phyloP scores from a whole-genome alignment of 2,888 invertebrate species.

The Tenodera sinensis region DNA sequence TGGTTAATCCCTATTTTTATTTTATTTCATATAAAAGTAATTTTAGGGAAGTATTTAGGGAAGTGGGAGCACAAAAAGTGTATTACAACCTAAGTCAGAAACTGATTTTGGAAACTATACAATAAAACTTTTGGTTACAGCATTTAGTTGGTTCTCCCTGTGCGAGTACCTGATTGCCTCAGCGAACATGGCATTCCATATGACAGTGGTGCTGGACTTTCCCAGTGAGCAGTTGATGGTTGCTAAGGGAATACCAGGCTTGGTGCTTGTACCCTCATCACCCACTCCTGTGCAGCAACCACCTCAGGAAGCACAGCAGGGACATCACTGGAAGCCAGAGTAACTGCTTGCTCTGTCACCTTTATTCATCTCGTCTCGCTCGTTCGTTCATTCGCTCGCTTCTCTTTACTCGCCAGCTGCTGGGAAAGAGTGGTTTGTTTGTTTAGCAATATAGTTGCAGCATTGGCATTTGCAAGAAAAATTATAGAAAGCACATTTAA shows the following conservation, averaged over 20 bases:
- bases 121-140: constrained; percentile 50
- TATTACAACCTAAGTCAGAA: no score
- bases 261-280: neutral
- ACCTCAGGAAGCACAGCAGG: neutral
- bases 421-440: neutral
- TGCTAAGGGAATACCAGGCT: constrained; percentile 36
- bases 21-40: no score
- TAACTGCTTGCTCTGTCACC: neutral
- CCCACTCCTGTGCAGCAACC: neutral
- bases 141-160: constrained; percentile 91
- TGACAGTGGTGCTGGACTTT: constrained; percentile 82
- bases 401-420: constrained; percentile 1
- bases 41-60: no score
- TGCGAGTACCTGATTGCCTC: constrained; percentile 90
- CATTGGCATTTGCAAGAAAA: neutral
- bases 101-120: no score
- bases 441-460: constrained; percentile 1
- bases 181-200: constrained; percentile 90
- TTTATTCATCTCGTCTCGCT: neutral
- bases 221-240: constrained; percentile 76
- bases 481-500: neutral
- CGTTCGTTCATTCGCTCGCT: neutral
- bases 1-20: no score
- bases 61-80: no score
- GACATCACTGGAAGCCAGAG: constrained; percentile 2